These are phyloP conservation scores for Pissodes strobi DNA, from an alignment of 1,140 invertebrate genomes.

Conservation along the genomic window DNA sequence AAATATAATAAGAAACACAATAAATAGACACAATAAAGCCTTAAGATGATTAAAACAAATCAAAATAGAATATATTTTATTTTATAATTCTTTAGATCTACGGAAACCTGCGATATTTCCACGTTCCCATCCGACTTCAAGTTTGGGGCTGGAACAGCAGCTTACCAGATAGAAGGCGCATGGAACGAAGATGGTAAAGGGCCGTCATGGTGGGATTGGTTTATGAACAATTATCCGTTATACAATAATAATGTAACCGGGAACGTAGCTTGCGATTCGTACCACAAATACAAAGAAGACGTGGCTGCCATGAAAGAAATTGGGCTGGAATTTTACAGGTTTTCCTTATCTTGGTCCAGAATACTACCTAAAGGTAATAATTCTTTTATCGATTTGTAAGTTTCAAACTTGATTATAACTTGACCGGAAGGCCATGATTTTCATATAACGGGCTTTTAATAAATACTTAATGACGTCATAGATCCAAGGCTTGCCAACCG, in stretches of 20 bases:
- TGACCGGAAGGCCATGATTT: no score
- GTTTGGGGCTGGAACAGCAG: slow-evolving; percentile 60
- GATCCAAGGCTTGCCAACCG: no score
- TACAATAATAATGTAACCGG: slow-evolving; percentile 2
- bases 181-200: slow-evolving; percentile 62
- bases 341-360: slow-evolving; percentile 24
- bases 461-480: no score
- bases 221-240: slow-evolving; percentile 58
- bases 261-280: slow-evolving; percentile 14
- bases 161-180: slow-evolving; percentile 64
- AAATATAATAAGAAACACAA: no score
- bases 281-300: slow-evolving; percentile 22
- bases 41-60: no score
- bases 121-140: slow-evolving; percentile 51
- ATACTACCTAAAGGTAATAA: slow-evolving; percentile 21
- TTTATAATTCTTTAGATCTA: no score
- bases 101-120: not conserved
- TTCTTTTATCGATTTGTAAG: not conserved
- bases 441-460: no score
- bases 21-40: no score
- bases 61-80: no score
- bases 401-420: no score
- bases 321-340: slow-evolving; percentile 21
- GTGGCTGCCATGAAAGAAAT: slow-evolving; percentile 8
- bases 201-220: slow-evolving; percentile 64